Percentiles rank a stretch among this genome's conserved stretches.
These are phyloP conservation scores for Taenioides sp. DNA, from an alignment of 2,797 vertebrate species.

Conservation along the genomic window DNA sequence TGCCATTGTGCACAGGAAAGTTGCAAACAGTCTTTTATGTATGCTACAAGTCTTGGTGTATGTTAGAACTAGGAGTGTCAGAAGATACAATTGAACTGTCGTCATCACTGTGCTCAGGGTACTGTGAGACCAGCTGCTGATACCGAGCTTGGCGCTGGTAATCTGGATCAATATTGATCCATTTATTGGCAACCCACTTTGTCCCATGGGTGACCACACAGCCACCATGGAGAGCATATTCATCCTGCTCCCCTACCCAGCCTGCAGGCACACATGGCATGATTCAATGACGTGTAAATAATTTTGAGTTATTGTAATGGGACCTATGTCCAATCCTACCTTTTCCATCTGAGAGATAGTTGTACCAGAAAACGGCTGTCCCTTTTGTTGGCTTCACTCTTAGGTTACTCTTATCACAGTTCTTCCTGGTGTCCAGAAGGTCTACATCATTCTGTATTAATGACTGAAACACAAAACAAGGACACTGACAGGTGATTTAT, in stretches of 20 bases:
- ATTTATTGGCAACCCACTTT: constrained; percentile 99
- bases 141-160: constrained; percentile 89
- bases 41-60: constrained; percentile 78
- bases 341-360: constrained; percentile 96
- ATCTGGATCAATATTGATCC: constrained; percentile 98
- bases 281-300: background rate
- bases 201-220: constrained; percentile 92
- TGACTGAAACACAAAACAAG: constrained; percentile 77
- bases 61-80: constrained; percentile 55
- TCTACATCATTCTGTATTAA: constrained; percentile 94
- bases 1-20: constrained; percentile 58
- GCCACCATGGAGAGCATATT: constrained; percentile 94
- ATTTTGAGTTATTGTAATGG: background rate
- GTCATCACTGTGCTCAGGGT: constrained; percentile 62
- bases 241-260: constrained; percentile 98
- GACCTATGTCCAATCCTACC: constrained; percentile 70
- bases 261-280: constrained; percentile 70
- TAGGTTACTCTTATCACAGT: constrained; percentile 95
- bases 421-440: constrained; percentile 93
- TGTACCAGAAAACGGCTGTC: constrained; percentile 98
- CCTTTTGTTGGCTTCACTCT: constrained; percentile 92
- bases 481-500: constrained; percentile 35
- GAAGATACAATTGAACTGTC: constrained; percentile 52
- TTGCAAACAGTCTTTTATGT: constrained; percentile 48
- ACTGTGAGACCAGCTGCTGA: constrained; percentile 83